Percentiles rank a stretch among this genome's conserved stretches.
Evolutionary conservation across 2,888 invertebrate genomes (phyloP).

Genomic region (Heliconius aoede): DNA sequence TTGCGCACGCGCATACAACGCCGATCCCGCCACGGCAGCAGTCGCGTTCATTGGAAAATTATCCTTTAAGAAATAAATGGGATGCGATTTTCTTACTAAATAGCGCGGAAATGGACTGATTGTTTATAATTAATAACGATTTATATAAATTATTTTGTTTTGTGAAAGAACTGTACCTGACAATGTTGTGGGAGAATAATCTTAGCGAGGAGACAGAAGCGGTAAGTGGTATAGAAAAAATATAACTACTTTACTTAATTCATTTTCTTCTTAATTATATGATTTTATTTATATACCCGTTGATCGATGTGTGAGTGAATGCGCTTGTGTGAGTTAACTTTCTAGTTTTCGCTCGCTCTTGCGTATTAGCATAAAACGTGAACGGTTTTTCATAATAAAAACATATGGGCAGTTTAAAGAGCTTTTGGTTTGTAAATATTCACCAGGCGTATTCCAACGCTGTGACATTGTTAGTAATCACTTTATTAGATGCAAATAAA

Average conservation of each 20-base stretch:
- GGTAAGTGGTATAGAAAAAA: conserved; percentile 62
- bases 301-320: conserved; percentile 51
- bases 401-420: conserved; percentile 73
- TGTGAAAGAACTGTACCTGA: conserved; percentile 67
- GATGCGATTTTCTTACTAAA: conserved; percentile 62
- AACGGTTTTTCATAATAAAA: conserved; percentile 82
- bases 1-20: conserved; percentile 69
- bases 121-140: conserved; percentile 52
- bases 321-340: conserved; percentile 75
- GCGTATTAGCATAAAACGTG: conserved; percentile 82
- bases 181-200: conserved; percentile 79
- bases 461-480: conserved; percentile 71
- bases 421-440: conserved; percentile 75
- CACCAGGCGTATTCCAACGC: conserved; percentile 61
- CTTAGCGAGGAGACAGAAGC: conserved; percentile 77
- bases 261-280: conserved; percentile 42
- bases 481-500: conserved; percentile 71
- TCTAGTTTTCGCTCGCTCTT: conserved; percentile 82
- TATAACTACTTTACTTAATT: conserved; percentile 49
- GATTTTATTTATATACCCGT: conserved; percentile 41
- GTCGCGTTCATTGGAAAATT: conserved; percentile 63
- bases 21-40: conserved; percentile 67
- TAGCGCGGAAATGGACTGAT: conserved; percentile 65
- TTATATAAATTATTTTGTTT: conserved; percentile 46
- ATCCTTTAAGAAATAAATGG: conserved; percentile 63